Percentiles rank a stretch among this genome's conserved stretches.
phyloP scores from a whole-genome alignment of 1,140 invertebrate species.

The Drosophila lini region DNA sequence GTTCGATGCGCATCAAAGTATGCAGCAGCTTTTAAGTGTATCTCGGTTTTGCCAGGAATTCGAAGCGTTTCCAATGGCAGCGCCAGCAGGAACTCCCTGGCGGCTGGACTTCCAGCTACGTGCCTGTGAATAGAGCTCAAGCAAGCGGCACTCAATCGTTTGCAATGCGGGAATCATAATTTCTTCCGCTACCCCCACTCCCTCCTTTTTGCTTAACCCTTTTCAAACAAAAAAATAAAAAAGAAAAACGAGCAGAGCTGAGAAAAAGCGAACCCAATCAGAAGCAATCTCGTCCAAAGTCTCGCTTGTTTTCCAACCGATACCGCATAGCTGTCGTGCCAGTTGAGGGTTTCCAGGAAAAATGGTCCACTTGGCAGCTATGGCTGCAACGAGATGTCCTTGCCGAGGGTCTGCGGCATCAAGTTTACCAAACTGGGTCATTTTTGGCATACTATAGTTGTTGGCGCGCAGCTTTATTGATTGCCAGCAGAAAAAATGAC shows the following conservation, averaged over 20 bases:
- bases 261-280: constrained; percentile 24
- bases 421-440: constrained; percentile 68
- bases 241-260: constrained; percentile 23
- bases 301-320: constrained; percentile 22
- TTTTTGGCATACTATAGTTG: constrained; percentile 60
- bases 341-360: constrained; percentile 9
- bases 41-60: constrained; percentile 30
- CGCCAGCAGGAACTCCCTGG: constrained; percentile 14
- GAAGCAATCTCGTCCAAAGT: constrained; percentile 26
- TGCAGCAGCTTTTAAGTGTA: constrained; percentile 58
- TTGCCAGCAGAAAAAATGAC: constrained; percentile 44
- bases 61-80: constrained; percentile 34
- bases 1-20: constrained; percentile 62
- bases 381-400: constrained; percentile 50
- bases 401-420: constrained; percentile 34
- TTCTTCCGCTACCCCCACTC: not conserved
- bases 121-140: constrained; percentile 33
- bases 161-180: constrained; percentile 38
- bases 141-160: constrained; percentile 29
- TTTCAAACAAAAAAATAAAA: constrained; percentile 1
- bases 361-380: constrained; percentile 52
- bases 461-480: constrained; percentile 57
- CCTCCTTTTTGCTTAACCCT: constrained; percentile 7
- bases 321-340: constrained; percentile 27
- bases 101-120: constrained; percentile 12